Evolutionary conservation across 2,113 vertebrate species (phyloP).

Genomic region (Zeus faber): DNA sequence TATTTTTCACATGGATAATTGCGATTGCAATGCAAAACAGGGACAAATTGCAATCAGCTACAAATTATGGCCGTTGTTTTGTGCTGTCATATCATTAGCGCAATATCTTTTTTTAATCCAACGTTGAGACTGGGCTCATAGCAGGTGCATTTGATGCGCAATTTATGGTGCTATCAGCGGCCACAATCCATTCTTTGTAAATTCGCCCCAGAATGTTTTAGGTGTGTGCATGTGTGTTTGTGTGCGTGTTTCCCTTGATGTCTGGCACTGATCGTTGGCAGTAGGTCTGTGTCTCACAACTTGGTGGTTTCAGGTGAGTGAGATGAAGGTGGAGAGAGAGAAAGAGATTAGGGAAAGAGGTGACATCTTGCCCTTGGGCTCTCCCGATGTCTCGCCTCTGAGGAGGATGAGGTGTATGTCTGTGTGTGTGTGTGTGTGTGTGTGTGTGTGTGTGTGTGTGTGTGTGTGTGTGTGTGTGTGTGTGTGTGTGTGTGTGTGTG

Average conservation of each 20-base stretch:
- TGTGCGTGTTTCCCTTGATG: background rate
- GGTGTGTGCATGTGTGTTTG: background rate
- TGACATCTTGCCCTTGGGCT: conserved; percentile 76
- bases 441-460: conserved; percentile 9
- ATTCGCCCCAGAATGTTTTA: too few species aligned
- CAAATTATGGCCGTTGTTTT: too few species aligned
- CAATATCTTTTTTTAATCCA: too few species aligned
- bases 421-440: conserved; percentile 7
- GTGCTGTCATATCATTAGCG: too few species aligned
- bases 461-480: conserved; percentile 15
- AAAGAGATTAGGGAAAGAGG: conserved; percentile 57
- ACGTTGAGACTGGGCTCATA: too few species aligned
- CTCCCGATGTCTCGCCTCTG: conserved; percentile 62
- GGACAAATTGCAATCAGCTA: too few species aligned
- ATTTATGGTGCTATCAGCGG: too few species aligned
- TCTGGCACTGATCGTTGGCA: conserved; percentile 42
- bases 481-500: conserved; percentile 6
- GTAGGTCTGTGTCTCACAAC: conserved; percentile 58
- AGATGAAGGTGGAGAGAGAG: conserved; percentile 11
- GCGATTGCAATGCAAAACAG: too few species aligned
- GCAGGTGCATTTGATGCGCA: too few species aligned
- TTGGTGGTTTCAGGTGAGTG: conserved; percentile 38
- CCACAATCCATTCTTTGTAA: too few species aligned
- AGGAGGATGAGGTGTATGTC: conserved; percentile 40
- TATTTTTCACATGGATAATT: too few species aligned